phyloP scores from a whole-genome alignment of 2,113 vertebrate genomes.

The Crotalus viridis region DNA sequence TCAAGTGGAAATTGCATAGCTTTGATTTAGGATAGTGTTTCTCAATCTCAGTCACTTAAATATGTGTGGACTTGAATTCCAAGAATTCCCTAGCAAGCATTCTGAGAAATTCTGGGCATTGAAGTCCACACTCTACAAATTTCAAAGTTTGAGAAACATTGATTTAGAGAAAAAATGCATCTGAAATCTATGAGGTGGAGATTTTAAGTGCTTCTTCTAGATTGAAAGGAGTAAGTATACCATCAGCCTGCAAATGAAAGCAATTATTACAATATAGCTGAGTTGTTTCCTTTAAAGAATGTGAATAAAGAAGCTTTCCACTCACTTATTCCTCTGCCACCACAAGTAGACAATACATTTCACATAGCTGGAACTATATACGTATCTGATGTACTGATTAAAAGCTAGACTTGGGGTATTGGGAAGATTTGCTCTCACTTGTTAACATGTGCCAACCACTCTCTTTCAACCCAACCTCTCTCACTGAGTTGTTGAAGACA shows the following conservation, averaged over 20 bases:
- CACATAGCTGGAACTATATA: background rate
- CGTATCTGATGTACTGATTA: background rate
- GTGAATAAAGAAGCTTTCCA: background rate
- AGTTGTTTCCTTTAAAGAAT: slow-evolving; percentile 1
- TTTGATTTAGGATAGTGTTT: background rate
- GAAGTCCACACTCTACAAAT: background rate
- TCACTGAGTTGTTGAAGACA: background rate
- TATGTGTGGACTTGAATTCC: background rate
- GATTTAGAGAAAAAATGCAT: background rate
- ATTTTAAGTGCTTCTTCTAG: background rate
- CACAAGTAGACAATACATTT: background rate
- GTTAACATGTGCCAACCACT: background rate
- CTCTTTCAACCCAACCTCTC: background rate
- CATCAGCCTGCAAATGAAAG: background rate
- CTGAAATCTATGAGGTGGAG: background rate
- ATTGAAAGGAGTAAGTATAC: background rate
- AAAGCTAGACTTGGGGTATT: background rate
- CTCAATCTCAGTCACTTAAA: background rate
- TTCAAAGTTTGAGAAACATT: background rate
- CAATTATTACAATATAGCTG: background rate
- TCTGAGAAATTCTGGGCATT: background rate
- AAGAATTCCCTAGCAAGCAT: background rate
- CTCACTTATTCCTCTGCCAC: background rate
- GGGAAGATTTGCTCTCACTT: background rate
- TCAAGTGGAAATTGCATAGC: background rate